Percentiles rank a stretch among this genome's conserved stretches.
These are phyloP conservation scores for Ectemnius continuus DNA, from an alignment of 2,888 invertebrate species.

Conservation along the genomic window DNA sequence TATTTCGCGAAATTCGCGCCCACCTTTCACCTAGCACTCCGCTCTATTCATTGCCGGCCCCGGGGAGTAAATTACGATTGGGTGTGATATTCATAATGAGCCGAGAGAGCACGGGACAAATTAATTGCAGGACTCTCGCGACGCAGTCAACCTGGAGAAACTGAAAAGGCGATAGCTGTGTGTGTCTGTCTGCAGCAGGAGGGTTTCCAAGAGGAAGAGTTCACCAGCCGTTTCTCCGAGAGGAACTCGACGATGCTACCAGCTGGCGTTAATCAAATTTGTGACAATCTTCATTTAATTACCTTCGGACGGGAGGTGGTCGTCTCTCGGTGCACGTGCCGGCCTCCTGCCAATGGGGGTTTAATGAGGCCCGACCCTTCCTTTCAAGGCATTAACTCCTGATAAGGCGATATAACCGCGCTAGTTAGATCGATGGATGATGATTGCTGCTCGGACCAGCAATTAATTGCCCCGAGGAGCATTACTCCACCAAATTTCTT, in stretches of 20 bases:
- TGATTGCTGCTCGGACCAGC: constrained; percentile 37
- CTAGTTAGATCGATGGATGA: constrained; percentile 52
- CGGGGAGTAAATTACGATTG: no score
- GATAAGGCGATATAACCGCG: constrained; percentile 42
- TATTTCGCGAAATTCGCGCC: no score
- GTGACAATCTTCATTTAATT: constrained; percentile 42
- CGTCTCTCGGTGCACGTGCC: constrained; percentile 13
- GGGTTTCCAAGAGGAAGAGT: no score
- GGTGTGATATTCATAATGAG: no score
- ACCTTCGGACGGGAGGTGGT: constrained; percentile 27
- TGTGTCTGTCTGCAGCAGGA: no score
- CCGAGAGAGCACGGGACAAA: no score
- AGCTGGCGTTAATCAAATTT: constrained; percentile 37
- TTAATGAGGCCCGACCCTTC: constrained; percentile 44
- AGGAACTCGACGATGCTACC: not conserved
- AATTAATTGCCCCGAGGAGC: constrained; percentile 28
- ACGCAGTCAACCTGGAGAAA: no score
- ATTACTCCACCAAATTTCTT: no score
- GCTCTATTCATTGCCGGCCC: no score
- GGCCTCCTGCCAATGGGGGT: constrained; percentile 24
- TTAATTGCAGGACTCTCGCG: no score
- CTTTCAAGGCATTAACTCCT: constrained; percentile 48
- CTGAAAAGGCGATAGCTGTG: no score
- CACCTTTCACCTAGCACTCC: no score
- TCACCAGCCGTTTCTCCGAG: not conserved